Percentiles rank a stretch among this genome's conserved stretches.
These are phyloP conservation scores for Peribatodes rhomboidaria DNA, from an alignment of 2,888 invertebrate species.

Conservation along the genomic window DNA sequence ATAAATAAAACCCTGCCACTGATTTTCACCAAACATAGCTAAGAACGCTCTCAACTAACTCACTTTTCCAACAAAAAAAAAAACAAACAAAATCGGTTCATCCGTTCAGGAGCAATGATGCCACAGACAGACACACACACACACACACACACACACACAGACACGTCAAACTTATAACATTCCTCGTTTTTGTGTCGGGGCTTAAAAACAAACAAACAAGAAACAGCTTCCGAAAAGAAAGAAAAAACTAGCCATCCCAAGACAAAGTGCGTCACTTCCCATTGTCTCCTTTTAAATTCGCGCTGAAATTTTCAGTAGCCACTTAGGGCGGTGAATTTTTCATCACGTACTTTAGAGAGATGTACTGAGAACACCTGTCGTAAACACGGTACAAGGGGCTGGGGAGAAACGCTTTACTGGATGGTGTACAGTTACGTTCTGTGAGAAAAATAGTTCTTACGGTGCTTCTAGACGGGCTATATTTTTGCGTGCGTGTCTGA, in stretches of 20 bases:
- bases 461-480: no score
- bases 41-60: no score
- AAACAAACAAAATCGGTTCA: no score
- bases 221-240: not conserved
- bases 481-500: no score
- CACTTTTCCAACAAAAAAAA: no score
- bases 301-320: constrained; percentile 46
- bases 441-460: not conserved
- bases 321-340: constrained; percentile 51
- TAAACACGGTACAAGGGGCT: constrained; percentile 23
- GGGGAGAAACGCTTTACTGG: constrained; percentile 11
- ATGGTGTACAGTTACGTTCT: constrained; percentile 13
- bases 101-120: no score
- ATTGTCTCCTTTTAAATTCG: constrained; percentile 38
- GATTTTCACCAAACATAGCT: no score
- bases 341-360: constrained; percentile 45
- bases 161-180: no score
- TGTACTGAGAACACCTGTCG: constrained; percentile 45
- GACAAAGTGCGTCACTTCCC: constrained; percentile 7
- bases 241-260: not conserved
- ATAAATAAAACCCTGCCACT: no score
- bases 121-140: no score
- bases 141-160: no score
- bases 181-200: no score
- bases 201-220: not conserved